Evolutionary conservation across 2,888 invertebrate genomes (phyloP).

Genomic region (Noctua pronuba): DNA sequence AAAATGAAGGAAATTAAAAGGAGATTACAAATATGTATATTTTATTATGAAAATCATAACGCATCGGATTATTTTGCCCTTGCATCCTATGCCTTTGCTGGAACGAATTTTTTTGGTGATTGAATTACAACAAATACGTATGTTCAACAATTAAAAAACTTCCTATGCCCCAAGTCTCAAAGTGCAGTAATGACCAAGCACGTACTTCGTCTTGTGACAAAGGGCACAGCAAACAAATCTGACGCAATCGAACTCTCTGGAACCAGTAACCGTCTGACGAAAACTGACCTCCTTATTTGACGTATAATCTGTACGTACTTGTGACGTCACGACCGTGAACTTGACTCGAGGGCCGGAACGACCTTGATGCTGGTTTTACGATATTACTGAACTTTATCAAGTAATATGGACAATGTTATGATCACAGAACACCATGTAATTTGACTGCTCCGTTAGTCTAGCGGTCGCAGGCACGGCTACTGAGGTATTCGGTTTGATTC

Average conservation of each 20-base stretch:
- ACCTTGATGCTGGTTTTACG: constrained; percentile 52
- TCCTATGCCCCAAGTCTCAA: neutral
- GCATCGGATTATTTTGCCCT: neutral
- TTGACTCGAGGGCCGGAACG: constrained; percentile 67
- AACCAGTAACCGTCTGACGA: constrained; percentile 33
- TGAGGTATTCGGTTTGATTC: neutral
- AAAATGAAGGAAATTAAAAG: too few species aligned
- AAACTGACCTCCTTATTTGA: constrained; percentile 64
- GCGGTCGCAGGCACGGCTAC: neutral
- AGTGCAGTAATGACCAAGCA: constrained; percentile 2
- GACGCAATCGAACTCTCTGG: constrained; percentile 52
- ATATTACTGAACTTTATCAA: constrained; percentile 13
- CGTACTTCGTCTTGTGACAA: constrained; percentile 33
- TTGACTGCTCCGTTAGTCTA: neutral
- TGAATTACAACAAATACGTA: neutral
- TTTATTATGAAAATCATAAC: neutral
- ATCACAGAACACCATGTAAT: neutral
- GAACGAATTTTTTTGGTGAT: too few species aligned
- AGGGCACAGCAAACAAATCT: constrained; percentile 26
- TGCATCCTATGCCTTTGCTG: neutral
- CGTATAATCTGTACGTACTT: constrained; percentile 47
- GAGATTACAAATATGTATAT: too few species aligned
- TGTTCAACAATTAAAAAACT: neutral
- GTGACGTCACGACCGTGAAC: constrained; percentile 70
- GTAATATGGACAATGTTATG: constrained; percentile 42